Percentiles rank a stretch among this genome's conserved stretches.
phyloP scores from a whole-genome alignment of 2,113 vertebrate genomes.

The Pardalotus punctatus region DNA sequence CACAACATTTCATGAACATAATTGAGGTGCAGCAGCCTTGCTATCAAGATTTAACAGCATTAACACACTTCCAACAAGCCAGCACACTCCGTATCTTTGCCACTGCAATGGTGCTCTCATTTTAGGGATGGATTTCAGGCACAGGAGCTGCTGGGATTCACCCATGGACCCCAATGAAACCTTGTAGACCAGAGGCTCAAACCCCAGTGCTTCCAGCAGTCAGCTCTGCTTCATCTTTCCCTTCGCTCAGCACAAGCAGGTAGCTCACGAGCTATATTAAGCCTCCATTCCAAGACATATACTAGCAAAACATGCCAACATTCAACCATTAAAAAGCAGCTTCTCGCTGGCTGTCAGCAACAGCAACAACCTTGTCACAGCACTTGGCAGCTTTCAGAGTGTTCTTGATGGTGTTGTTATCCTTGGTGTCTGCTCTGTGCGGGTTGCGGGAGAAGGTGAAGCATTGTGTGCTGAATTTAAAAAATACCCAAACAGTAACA shows the following conservation, averaged over 20 bases:
- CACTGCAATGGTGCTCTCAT: not conserved
- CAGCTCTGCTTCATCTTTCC: not conserved
- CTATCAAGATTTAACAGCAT: not conserved
- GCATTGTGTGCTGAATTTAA: not conserved
- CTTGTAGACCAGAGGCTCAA: not conserved
- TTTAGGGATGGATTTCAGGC: not conserved
- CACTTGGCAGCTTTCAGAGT: not conserved
- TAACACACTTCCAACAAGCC: not conserved
- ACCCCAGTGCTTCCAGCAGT: not conserved
- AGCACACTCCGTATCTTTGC: not conserved
- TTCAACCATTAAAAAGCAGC: not conserved
- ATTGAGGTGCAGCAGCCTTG: rapidly evolving
- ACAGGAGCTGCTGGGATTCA: not conserved
- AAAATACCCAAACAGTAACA: not conserved
- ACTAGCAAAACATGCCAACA: not conserved
- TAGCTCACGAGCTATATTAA: not conserved
- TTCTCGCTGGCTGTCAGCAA: not conserved
- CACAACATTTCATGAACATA: not conserved
- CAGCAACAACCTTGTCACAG: not conserved
- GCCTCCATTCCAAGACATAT: not conserved
- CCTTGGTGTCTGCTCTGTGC: not conserved
- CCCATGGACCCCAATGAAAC: not conserved
- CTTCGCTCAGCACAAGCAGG: not conserved
- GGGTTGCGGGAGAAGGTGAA: not conserved
- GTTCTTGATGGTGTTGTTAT: not conserved